Conservation (phyloP, 2,113 vertebrate genomes). For the Anthoscopus minutus region DNA sequence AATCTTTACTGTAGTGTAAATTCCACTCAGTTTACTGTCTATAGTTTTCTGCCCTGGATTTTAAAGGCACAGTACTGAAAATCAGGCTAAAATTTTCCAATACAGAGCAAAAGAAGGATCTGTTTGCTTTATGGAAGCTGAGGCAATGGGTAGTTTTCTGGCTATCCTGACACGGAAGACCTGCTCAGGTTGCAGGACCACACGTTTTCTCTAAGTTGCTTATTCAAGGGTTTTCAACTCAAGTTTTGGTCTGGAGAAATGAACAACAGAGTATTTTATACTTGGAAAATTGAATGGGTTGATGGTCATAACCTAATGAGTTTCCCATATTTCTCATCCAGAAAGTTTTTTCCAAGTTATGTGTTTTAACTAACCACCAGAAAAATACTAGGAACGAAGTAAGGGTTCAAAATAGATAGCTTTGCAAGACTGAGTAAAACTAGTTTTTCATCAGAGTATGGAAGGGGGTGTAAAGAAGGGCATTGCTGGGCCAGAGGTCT, state of each 20-base stretch:
- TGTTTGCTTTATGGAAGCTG: not conserved
- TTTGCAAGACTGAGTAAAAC: not conserved
- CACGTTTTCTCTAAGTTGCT: not conserved
- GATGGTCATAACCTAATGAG: not conserved
- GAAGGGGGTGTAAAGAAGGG: not conserved
- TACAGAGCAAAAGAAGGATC: not conserved
- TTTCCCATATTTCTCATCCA: not conserved
- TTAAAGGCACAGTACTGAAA: not conserved
- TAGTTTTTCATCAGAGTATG: not conserved
- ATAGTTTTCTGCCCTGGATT: not conserved
- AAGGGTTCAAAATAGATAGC: not conserved
- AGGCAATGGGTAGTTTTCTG: not conserved
- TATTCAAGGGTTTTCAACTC: not conserved
- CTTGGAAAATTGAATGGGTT: not conserved
- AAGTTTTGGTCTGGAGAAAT: not conserved
- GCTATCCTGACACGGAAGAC: not conserved
- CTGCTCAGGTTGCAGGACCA: not conserved
- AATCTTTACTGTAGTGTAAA: not conserved
- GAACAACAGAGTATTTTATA: not conserved
- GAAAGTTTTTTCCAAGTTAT: not conserved
- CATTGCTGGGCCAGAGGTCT: not conserved
- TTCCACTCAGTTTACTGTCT: not conserved
- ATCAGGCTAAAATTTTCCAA: not conserved
- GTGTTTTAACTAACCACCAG: not conserved
- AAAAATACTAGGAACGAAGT: not conserved